Base-by-base conservation (phyloP, 2,797 vertebrate genomes). In the Hypotaenidia okinawae region DNA sequence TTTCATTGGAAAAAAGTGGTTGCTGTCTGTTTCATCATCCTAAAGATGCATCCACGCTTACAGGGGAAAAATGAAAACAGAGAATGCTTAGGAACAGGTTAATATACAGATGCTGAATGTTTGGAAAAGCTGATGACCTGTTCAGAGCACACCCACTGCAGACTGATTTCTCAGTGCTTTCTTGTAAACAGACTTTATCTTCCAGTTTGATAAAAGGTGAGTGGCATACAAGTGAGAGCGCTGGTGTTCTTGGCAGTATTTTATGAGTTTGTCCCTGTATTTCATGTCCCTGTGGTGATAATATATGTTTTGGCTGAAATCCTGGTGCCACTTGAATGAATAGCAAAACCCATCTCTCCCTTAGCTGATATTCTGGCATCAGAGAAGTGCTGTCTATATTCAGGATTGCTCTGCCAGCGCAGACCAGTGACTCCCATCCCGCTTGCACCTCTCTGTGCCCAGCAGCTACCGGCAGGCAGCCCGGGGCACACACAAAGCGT, bases 181-280 rank as follows among this genome's bases (percentile, higher is more conserved):
- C 81, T 91, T 70, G 51, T 7, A 83, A 78, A 57, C 61, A 84
- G 28, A 41, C 23, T 87, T 89, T 68, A 61, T 72, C 64, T 75
- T 58, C 23, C 5, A 10, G 28, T 67, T 16, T 15, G 45, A 58
- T 54, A 45, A 47, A 87, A 68, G 21, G 13, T 12, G 54, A 62
- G 37, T 49, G 45, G 18, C 32, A 85, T 61, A 43, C 23, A 45
- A 93, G 30, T 9, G 39, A 77, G 32, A 45, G 57, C 82, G 41
- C 16, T 43, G 33, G 27, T 0, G 2, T 55, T 78, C 72, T 41
- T 49, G 41, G 82, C 54, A 41, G 14, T 6, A 54, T 25, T 69
- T 86, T 23, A 7, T 45, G 28, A 25, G 1, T 47, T 58, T 43
- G 25, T 64, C n/a, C 41, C 32, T 57, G 45, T 8, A 16, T 76